These are phyloP conservation scores for Umimayanthus chanpuru DNA, from an alignment of 92 coral and sea anemone species.

Conservation along the genomic window DNA sequence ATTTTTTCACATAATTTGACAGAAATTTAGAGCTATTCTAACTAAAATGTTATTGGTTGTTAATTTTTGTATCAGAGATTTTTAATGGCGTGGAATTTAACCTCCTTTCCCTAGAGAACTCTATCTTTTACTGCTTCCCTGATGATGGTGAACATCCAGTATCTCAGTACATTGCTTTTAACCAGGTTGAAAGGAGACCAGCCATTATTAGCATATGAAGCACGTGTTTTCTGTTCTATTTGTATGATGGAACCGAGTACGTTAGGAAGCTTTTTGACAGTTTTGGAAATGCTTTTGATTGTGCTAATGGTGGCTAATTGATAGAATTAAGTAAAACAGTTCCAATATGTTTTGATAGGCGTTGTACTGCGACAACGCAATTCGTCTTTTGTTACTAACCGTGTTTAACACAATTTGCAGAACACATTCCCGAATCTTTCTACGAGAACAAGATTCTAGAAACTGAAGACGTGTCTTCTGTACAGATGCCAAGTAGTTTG, in stretches of 20 bases:
- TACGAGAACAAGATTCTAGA: conserved; percentile 26
- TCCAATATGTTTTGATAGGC: too few relatives aligned
- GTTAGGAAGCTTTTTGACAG: background rate
- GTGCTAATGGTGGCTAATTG: background rate
- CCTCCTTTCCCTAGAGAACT: background rate
- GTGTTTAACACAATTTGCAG: background rate
- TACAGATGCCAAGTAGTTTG: background rate
- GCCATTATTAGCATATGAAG: background rate
- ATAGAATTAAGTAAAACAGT: background rate
- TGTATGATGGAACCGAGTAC: background rate
- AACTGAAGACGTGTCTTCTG: conserved; percentile 5
- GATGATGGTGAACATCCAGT: background rate
- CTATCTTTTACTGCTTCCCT: background rate
- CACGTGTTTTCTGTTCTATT: background rate
- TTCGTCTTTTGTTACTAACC: background rate
- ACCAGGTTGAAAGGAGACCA: background rate
- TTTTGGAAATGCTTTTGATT: background rate
- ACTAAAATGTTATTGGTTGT: too few relatives aligned
- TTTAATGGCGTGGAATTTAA: too few relatives aligned
- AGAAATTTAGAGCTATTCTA: too few relatives aligned
- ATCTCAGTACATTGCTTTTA: background rate
- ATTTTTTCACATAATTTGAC: too few relatives aligned
- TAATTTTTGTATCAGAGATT: too few relatives aligned
- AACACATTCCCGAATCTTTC: conserved; percentile 39
- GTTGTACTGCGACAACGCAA: background rate